Percentiles rank a stretch among this genome's conserved stretches.
These are phyloP conservation scores for Calameuta filiformis DNA, from an alignment of 2,888 invertebrate species.

Conservation along the genomic window DNA sequence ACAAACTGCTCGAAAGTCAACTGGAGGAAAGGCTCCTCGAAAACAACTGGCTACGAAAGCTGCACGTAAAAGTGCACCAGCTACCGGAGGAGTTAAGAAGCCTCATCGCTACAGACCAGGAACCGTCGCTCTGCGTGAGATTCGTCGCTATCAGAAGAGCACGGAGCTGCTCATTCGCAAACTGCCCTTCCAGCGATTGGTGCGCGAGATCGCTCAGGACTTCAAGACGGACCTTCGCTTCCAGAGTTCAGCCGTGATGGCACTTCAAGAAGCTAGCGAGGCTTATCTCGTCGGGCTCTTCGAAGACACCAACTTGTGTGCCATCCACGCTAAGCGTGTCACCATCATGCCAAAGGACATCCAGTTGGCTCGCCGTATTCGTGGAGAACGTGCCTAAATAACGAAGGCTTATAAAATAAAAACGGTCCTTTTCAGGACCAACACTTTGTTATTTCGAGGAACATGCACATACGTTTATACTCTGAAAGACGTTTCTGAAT, in stretches of 20 bases:
- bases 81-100: conserved; percentile 79
- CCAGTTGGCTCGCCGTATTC: conserved; percentile 66
- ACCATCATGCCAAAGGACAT: conserved; percentile 76
- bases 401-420: too few species aligned
- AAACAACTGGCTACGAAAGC: conserved; percentile 79
- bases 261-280: conserved; percentile 74
- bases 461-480: too few species aligned
- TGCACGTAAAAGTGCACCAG: conserved; percentile 77
- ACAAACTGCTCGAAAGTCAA: conserved; percentile 79
- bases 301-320: conserved; percentile 83
- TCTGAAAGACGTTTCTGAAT: too few species aligned
- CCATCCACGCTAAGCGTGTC: conserved; percentile 80
- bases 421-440: conserved; percentile 26
- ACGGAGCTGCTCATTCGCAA: conserved; percentile 79
- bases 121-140: conserved; percentile 77
- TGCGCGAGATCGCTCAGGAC: conserved; percentile 80
- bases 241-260: conserved; percentile 78
- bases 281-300: conserved; percentile 77
- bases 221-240: conserved; percentile 79
- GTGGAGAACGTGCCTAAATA: conserved; percentile 42
- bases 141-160: conserved; percentile 79
- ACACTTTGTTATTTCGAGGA: too few species aligned
- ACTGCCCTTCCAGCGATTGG: conserved; percentile 78
- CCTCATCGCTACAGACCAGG: conserved; percentile 78
- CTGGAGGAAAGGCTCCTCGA: conserved; percentile 79